These are phyloP conservation scores for Gasteruption jaculator DNA, from an alignment of 2,888 invertebrate species.

Conservation along the genomic window DNA sequence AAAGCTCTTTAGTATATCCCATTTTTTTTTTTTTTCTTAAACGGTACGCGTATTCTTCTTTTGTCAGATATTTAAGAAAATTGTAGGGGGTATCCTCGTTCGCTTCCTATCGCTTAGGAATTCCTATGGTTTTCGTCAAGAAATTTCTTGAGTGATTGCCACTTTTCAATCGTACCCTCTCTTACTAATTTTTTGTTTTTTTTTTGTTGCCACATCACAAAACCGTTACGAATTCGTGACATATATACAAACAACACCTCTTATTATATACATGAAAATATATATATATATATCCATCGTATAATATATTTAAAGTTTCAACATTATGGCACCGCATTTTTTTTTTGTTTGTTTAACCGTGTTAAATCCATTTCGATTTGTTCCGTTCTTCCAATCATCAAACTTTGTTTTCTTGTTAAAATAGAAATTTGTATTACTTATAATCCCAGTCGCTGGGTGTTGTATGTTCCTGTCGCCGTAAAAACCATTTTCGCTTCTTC, in stretches of 20 bases:
- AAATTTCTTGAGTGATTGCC: not conserved
- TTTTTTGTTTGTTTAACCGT: too few species aligned
- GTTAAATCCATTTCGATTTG: too few species aligned
- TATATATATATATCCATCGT: slow-evolving; percentile 31
- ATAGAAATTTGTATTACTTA: not conserved
- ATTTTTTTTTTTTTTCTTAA: too few species aligned
- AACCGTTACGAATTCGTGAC: slow-evolving; percentile 41
- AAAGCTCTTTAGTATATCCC: too few species aligned
- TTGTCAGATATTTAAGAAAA: too few species aligned
- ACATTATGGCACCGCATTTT: slow-evolving; percentile 50
- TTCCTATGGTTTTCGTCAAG: too few species aligned
- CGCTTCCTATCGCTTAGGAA: too few species aligned
- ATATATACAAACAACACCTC: slow-evolving; percentile 52
- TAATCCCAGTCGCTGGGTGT: slow-evolving; percentile 2
- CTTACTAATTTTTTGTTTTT: slow-evolving; percentile 9
- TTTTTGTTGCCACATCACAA: slow-evolving; percentile 28
- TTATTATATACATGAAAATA: slow-evolving; percentile 48
- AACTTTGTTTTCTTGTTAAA: not conserved
- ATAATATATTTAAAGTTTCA: slow-evolving; percentile 44
- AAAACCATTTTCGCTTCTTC: slow-evolving; percentile 19
- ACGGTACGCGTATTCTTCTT: too few species aligned
- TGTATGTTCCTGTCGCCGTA: too few species aligned
- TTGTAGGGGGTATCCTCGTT: too few species aligned
- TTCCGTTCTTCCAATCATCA: slow-evolving; percentile 30
- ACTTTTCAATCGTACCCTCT: slow-evolving; percentile 3